phyloP scores from a whole-genome alignment of 1,140 invertebrate genomes.

The Hesperophylax magnus region DNA sequence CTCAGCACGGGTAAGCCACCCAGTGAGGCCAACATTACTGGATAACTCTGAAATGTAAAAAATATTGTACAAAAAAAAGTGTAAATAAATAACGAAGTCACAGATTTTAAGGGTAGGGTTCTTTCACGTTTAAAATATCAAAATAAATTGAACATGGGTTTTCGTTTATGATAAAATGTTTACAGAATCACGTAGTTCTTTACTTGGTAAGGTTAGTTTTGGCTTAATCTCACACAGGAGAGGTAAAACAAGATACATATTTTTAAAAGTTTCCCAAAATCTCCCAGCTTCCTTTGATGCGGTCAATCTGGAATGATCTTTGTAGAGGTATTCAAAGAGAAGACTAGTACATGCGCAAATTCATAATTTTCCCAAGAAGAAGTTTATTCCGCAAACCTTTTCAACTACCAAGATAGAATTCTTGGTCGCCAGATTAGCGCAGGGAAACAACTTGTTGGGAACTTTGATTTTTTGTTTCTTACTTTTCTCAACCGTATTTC shows the following conservation, averaged over 20 bases:
- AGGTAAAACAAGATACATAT: neutral
- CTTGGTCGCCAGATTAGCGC: neutral
- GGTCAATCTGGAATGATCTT: constrained; percentile 37
- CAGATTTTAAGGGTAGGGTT: neutral
- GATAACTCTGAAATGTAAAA: no score
- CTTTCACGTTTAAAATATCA: neutral
- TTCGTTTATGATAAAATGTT: neutral
- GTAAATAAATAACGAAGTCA: neutral
- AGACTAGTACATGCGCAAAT: constrained; percentile 5
- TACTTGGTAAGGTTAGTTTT: neutral
- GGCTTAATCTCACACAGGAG: neutral
- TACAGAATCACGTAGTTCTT: neutral
- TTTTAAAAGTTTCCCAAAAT: neutral
- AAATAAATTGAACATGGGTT: constrained; percentile 8
- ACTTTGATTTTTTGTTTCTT: neutral
- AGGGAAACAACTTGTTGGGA: neutral
- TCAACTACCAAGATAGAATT: neutral
- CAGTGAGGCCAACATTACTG: no score
- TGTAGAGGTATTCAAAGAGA: neutral
- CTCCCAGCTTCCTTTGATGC: constrained; percentile 18
- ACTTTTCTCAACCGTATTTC: neutral
- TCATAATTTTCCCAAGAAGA: constrained; percentile 11
- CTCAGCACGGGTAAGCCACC: no score
- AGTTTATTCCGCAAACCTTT: constrained; percentile 10
- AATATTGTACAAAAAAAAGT: no score